phyloP scores from a whole-genome alignment of 2,797 vertebrate species.

The Hozukius guyotensis region DNA sequence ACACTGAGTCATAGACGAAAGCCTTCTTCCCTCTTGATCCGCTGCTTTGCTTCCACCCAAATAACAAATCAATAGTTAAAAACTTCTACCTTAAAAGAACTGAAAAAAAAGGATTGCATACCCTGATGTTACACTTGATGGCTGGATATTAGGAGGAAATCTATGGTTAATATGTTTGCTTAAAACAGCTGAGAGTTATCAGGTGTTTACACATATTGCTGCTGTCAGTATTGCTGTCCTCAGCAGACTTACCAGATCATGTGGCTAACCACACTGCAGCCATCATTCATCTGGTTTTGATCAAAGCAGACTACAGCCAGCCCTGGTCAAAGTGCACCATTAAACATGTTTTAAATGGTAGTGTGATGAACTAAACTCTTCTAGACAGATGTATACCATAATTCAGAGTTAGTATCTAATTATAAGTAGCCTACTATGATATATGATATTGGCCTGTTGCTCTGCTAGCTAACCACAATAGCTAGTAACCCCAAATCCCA shows the following conservation, averaged over 20 bases:
- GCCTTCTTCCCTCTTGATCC: neutral
- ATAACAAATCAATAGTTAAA: neutral
- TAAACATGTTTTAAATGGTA: neutral
- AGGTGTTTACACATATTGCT: constrained; percentile 1
- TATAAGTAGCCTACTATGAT: neutral
- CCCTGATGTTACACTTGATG: neutral
- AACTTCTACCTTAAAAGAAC: neutral
- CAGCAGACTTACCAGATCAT: neutral
- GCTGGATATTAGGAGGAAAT: neutral
- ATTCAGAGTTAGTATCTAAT: neutral
- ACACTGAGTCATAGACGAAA: constrained; percentile 49
- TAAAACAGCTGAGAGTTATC: neutral
- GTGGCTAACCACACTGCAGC: neutral
- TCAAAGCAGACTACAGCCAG: constrained; percentile 9
- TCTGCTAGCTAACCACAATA: neutral
- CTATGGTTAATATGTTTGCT: neutral
- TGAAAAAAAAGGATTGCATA: neutral
- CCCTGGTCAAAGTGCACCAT: constrained; percentile 19
- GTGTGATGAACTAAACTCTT: neutral
- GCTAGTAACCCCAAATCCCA: neutral
- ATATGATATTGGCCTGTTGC: too few species aligned
- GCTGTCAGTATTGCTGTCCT: neutral
- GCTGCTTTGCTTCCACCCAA: neutral
- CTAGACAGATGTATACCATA: neutral
- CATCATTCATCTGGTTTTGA: neutral